Conservation (phyloP, 2,888 invertebrate species). For the Apoderus coryli region DNA sequence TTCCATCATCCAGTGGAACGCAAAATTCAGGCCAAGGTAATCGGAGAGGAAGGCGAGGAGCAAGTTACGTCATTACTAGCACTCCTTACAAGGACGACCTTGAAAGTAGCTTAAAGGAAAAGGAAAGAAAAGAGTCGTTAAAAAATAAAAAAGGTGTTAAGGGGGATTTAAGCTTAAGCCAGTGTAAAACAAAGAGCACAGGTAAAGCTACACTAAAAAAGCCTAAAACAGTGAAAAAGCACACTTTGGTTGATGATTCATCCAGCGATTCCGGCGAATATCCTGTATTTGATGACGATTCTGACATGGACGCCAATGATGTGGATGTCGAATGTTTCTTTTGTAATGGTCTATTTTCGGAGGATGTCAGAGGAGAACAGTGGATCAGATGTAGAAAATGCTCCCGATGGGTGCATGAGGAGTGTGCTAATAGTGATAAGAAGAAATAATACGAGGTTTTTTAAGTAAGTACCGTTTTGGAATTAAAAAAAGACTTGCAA, state of each 20-base stretch:
- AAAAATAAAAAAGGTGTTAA: constrained; percentile 1
- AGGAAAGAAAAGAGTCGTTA: constrained; percentile 6
- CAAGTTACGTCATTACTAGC: constrained; percentile 5
- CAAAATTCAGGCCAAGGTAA: background rate
- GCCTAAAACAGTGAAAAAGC: constrained; percentile 12
- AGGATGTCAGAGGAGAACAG: no score
- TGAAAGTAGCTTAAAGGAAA: constrained; percentile 1
- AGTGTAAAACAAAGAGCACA: no score
- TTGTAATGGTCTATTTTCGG: no score
- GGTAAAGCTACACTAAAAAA: no score
- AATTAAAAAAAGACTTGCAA: no score
- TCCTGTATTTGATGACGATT: constrained; percentile 7
- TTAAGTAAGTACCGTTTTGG: no score
- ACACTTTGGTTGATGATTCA: constrained; percentile 19
- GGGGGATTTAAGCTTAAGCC: background rate
- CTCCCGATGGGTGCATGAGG: constrained; percentile 1
- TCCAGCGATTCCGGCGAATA: constrained; percentile 15
- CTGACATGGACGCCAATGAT: no score
- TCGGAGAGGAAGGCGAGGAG: constrained; percentile 1
- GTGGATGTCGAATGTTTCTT: no score
- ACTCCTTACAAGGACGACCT: constrained; percentile 6
- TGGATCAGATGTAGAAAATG: constrained; percentile 2
- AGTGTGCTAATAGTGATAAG: background rate
- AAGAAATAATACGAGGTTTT: no score
- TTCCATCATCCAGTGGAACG: constrained; percentile 6